Evolutionary conservation across 30 jellyfish, hydroid and myxozoan species (phyloP), one percentile per base, ranked within the genome.

Genomic region (Aurelia sp.): DNA sequence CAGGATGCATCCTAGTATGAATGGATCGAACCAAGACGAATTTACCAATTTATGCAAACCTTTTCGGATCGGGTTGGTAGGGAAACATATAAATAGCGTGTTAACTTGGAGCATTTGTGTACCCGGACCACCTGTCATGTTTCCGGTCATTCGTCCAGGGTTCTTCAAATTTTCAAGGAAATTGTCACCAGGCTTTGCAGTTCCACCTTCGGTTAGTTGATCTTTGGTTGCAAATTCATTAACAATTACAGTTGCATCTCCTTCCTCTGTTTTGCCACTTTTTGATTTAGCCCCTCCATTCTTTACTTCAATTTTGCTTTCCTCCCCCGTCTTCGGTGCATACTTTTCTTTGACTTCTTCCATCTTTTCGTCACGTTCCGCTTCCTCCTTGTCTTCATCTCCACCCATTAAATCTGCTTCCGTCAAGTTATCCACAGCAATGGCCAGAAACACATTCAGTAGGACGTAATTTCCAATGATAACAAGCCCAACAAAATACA

Each of bases 361-460:
- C 78, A 57, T 68, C 53, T 78, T 88, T 60, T 91, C 92, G 40
- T 78, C 93, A 20, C 98, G 74, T n/a, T 89, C 98, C 16, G 22
- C 87, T 24, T 91, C 96, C 60, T 85, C 98, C 51, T 91, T 62
- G 53, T 67, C 92, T 41, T 67, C 93, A 13, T 62, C 93, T 22
- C 91, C 96, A 5, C 92, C 96, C 78, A 85, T 82, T 33, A 85
- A 77, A 47, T 86, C 98, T 20, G 96, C 88, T 35, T 85, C 75
- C 0, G 98, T 74, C 73, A 91, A 47, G 59, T 91, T 91, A 64
- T 91, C 98, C 48, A 91, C 98, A 77, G 98, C 98, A 61, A 91
- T 91, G 40, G 98, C 98, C 91, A 91, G 72, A 55, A 91, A 91
- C 77, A 91, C 98, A 66, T 91, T 91, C 63, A 91, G 86, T 12